Conservation (phyloP, 2,113 vertebrate species). For the Corydoras sp. region DNA sequence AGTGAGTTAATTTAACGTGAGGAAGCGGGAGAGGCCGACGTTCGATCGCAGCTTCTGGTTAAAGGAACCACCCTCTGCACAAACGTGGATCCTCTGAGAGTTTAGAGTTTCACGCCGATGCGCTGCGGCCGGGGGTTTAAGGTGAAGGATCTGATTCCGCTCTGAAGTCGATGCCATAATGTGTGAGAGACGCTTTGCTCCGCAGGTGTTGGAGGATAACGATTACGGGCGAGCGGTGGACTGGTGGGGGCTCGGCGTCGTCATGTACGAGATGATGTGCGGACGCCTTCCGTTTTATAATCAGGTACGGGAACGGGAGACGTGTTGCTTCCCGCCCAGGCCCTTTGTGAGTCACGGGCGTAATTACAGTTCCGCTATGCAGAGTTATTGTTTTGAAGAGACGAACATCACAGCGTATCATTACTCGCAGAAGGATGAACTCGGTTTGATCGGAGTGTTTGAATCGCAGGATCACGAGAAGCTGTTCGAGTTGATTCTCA, state of each 20-base stretch:
- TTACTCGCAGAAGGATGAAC: too few relatives aligned
- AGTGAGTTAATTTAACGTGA: too few relatives aligned
- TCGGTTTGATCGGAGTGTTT: not conserved
- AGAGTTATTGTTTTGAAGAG: not conserved
- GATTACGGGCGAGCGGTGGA: slow-evolving; percentile 70
- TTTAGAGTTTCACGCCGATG: too few relatives aligned
- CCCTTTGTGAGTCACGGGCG: not conserved
- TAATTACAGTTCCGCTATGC: not conserved
- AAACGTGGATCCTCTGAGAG: too few relatives aligned
- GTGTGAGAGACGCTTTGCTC: not conserved
- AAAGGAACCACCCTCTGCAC: too few relatives aligned
- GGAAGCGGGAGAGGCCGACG: too few relatives aligned
- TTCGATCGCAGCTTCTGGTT: too few relatives aligned
- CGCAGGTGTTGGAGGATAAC: slow-evolving; percentile 70
- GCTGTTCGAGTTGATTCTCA: slow-evolving; percentile 71
- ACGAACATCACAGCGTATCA: not conserved
- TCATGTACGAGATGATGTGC: slow-evolving; percentile 74
- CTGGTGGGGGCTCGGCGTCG: slow-evolving; percentile 72
- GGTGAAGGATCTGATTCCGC: too few relatives aligned
- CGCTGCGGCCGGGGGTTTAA: too few relatives aligned
- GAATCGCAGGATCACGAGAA: slow-evolving; percentile 68
- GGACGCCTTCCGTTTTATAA: slow-evolving; percentile 72
- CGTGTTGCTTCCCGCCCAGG: not conserved
- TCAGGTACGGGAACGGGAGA: slow-evolving; percentile 29
- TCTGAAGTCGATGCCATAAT: not conserved